Evolutionary conservation across 2,797 vertebrate species (phyloP), one percentile per base, ranked within the genome.

Genomic region (Setipinna tenuifilis): DNA sequence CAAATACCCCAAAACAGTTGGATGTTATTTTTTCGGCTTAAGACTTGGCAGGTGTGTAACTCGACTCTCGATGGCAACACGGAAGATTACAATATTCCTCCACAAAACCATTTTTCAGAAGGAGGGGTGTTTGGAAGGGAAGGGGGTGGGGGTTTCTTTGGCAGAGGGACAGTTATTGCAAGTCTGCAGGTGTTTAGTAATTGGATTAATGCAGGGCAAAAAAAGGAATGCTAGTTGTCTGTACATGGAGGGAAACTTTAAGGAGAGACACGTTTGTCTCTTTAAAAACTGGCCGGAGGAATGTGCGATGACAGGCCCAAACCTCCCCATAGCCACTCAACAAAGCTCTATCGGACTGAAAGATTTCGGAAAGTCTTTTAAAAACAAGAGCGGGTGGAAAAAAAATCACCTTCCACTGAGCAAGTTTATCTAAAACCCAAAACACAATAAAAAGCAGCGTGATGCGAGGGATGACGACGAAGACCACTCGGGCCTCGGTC

Each of bases 111-210:
- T 87, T 89, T 90, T 89, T 88, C 83, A 86, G 82, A 85, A 81
- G 57, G 61, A 86, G 71, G 58, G 85, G 75, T 12, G 59, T 54
- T 21, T 19, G 10, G 25, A 28, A 31, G 65, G 48, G 50, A 54
- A 82, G 14, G 84, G 83, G 90, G 82, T 87, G 88, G 87, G 85
- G 59, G 83, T 68, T 61, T 71, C 85, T 81, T 85, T 89, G 96
- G 96, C 95, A 95, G 92, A 89, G 92, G 89, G 93, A 95, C 92
- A 96, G 95, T 97, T 97, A 95, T 96, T 97, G 92, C 95, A 96
- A 94, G 95, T 96, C 96, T 97, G 96, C 96, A 97, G 96, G 96
- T 97, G 96, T 96, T 96, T 96, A 93, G 94, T 97, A 97, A 97
- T 96, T 96, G 96, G 96, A 97, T 97, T 97, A 97, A 96, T 96